phyloP scores from a whole-genome alignment of 2,888 invertebrate genomes.

The Cheilosia impressa region DNA sequence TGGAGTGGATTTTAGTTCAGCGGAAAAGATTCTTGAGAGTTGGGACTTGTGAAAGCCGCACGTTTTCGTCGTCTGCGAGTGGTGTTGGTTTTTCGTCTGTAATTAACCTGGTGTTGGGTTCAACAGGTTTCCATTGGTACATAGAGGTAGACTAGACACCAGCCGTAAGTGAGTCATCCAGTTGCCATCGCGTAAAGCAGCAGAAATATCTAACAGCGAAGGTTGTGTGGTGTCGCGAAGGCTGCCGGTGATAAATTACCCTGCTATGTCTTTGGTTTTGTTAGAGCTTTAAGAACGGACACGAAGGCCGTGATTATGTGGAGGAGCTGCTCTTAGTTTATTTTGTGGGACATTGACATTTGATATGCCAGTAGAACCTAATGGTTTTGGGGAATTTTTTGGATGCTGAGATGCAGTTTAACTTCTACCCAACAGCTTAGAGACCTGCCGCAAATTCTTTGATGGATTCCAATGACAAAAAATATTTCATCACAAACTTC shows the following conservation, averaged over 20 bases:
- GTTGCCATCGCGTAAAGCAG: neutral
- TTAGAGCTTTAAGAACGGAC: too few relatives aligned
- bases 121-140: constrained; percentile 33
- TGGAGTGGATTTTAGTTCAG: constrained; percentile 42
- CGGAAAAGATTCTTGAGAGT: constrained; percentile 37
- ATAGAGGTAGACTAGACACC: constrained; percentile 14
- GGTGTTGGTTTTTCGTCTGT: constrained; percentile 1
- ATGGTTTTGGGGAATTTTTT: too few relatives aligned
- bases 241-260: constrained; percentile 1
- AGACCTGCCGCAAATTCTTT: too few relatives aligned
- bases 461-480: too few relatives aligned
- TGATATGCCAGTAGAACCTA: too few relatives aligned
- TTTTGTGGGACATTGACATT: too few relatives aligned
- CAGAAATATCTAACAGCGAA: neutral
- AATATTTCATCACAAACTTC: too few relatives aligned
- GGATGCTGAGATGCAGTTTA: too few relatives aligned
- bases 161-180: constrained; percentile 26
- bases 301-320: too few relatives aligned
- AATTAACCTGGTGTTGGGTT: constrained; percentile 39
- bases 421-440: too few relatives aligned
- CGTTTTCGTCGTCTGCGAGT: neutral
- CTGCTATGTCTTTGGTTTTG: too few relatives aligned
- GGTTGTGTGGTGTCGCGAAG: neutral
- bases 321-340: too few relatives aligned
- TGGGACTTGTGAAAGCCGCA: constrained; percentile 5